Evolutionary conservation across 2,797 vertebrate species (phyloP).

Genomic region (Ataeniobius toweri): DNA sequence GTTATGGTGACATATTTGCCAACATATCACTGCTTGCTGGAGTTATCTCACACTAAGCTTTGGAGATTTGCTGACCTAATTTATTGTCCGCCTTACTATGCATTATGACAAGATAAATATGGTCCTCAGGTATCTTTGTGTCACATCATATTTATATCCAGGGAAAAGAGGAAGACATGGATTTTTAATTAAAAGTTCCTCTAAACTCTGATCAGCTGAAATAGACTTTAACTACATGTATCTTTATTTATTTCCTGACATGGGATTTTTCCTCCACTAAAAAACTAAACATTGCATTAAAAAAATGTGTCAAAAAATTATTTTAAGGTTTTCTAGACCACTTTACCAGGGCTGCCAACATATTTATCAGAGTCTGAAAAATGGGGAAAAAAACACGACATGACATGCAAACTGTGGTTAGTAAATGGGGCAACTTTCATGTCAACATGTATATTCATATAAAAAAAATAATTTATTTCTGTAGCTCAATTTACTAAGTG

Average conservation of each 20-base stretch:
- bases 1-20: not conserved
- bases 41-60: not conserved
- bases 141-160: not conserved
- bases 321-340: not conserved
- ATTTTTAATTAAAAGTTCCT: not conserved
- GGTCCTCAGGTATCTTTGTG: not conserved
- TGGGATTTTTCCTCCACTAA: not conserved
- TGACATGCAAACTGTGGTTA: slow-evolving; percentile 35
- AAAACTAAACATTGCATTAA: not conserved
- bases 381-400: slow-evolving; percentile 36
- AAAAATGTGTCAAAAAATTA: not conserved
- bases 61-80: too few species aligned
- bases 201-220: not conserved
- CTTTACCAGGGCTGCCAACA: not conserved
- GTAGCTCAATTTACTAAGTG: not conserved
- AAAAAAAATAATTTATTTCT: not conserved
- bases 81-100: not conserved
- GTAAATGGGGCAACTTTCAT: slow-evolving; percentile 41
- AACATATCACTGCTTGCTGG: not conserved
- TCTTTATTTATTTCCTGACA: not conserved
- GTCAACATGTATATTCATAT: not conserved
- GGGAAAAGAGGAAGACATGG: not conserved
- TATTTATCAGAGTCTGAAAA: not conserved
- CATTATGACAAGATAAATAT: not conserved
- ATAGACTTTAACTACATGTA: not conserved